Base-by-base conservation (phyloP, 2,888 invertebrate genomes). In the Serrognathus titanus region DNA sequence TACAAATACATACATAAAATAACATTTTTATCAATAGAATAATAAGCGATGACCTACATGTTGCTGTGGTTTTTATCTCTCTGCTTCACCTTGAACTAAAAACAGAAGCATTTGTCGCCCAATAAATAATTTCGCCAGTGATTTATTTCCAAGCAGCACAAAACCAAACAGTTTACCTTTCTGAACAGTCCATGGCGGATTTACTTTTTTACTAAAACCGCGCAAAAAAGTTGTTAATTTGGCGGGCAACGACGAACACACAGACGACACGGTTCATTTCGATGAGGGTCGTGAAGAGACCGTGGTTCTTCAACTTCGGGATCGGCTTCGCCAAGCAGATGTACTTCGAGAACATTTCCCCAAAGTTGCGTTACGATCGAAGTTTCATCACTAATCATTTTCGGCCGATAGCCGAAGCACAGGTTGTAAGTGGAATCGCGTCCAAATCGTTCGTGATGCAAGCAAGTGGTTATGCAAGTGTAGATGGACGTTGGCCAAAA, bases 181-280 rank as follows among this genome's bases (percentile, higher is more conserved):
- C 7, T 6, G 24, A 31, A 31, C 16, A 16, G 16, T 16, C 16
- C 16, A 16, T 16, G 16, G 7, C 24, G 24, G 24, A 1, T 16
- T 16, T 16, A 41, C 12, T 10, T 6, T 8, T 11, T 39, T 39
- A 53, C 39, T 49, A 40, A 50, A 57, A 53, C 40, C 49, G 48
- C 9, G 50, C 53, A 24, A 66, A 55, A 37, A 65, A 65, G 53
- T 66, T 66, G 43, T 67, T 67, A 39, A 71, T 62, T 8, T 70
- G 68, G 45, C 62, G 62, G 13, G 68, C 71, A 24, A 73, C 62
- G 24, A 73, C 66, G 13, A 73, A 61, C 38, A 73, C 63, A 53
- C 67, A 73, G 51, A 71, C 58, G 49, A 73, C 65, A 60, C 63
- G 65, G 59, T 72, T 72, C 66, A 72, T 69, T 48, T 73, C 71